Evolutionary conservation across 1,140 invertebrate species (phyloP), one percentile per base, ranked within the genome.

Genomic region (Propsilocerus akamusi): DNA sequence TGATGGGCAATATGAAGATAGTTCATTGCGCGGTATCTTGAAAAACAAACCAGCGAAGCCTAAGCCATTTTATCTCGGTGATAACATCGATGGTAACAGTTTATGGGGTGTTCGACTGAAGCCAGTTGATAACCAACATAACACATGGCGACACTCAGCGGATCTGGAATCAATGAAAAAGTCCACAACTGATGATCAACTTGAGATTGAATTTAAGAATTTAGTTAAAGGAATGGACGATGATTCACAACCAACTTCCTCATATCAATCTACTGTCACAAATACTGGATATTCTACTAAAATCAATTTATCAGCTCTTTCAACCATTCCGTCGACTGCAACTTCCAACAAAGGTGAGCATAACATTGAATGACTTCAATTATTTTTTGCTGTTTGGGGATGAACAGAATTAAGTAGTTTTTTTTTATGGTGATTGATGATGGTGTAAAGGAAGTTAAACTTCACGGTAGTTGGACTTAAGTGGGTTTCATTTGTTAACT

Each of bases 21-120:
- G 73, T 63, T 66, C 69, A 60, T 74, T 77, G 56, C 73, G 76
- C 54, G 75, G 78, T 53, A 81, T 81, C 64, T 61, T 81, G 48
- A 81, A 81, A 64, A 81, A 80, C 56, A 80, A 78, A 65, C 76
- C 76, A 26, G 66, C 74, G 8, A 80, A 80, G 59, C 77, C 77
- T 54, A 77, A 73, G 57, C 76, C 78, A 48, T 80, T 79, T 65
- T 71, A 77, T 58, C 64, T 81, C 52, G 77, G 77, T 32, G 75
- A 78, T 56, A 72, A 74, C 57, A 69, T 70, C 53, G 67, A 62
- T 58, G 67, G 69, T 56, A 61, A 62, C 51, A 60, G 53, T 4
- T 60, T 66, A 14, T 74, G 72, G 72, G 71, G 68, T 26, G 63
- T 72, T 5, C 65, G 61, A 50, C 55, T 70, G 26, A 59, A 60